Base-by-base conservation (phyloP, 1,140 invertebrate species). In the Drosophila obscura region DNA sequence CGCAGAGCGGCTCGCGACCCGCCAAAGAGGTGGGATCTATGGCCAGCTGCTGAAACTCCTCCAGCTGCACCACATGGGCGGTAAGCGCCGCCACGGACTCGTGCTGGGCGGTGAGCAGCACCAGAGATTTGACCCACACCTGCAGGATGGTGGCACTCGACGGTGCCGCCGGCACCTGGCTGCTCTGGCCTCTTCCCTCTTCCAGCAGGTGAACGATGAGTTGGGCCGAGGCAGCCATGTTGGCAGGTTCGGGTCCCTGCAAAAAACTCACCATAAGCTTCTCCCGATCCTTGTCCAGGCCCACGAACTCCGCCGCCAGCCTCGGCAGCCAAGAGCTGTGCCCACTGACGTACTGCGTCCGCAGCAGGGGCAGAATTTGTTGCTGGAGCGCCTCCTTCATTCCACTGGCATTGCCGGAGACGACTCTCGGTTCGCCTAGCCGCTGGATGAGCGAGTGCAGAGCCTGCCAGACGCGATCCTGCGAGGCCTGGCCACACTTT, bases 41-140 rank as follows among this genome's bases (percentile, higher is more conserved):
- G 19, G 60, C 63, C 16, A 77, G 52, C 4, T 52, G 19, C 4
- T 48, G 56, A 19, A 92, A 85, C 52, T 84, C 91, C 2, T 69
- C 50, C 49, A 92, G 50, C 31, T 74, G 59, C 3, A 48, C n/a
- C 1, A 91, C 62, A 43, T 74, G 53, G 0, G 57, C 59, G 3
- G 63, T 81, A 0, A 92, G 52, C 0, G 74, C 66, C 0, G 71
- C 0, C 0, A 92, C 79, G 4, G 75, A 46, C 24, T 89, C 79
- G 28, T 92, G 77, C 31, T 82, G 73, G 2, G 90, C 68, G 6
- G 64, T 80, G 5, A 92, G 51, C 4, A 90, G 64, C 1, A 92
- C 87, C 19, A 91, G 9, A 1, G 90, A 91, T 46, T 81, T 91
- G 0, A 92, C 55, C 91, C 91, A 92, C 1, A 91, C 73, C 45